Evolutionary conservation across 1,140 invertebrate genomes (phyloP).

Genomic region (Scaptodrosophila lebanonensis): DNA sequence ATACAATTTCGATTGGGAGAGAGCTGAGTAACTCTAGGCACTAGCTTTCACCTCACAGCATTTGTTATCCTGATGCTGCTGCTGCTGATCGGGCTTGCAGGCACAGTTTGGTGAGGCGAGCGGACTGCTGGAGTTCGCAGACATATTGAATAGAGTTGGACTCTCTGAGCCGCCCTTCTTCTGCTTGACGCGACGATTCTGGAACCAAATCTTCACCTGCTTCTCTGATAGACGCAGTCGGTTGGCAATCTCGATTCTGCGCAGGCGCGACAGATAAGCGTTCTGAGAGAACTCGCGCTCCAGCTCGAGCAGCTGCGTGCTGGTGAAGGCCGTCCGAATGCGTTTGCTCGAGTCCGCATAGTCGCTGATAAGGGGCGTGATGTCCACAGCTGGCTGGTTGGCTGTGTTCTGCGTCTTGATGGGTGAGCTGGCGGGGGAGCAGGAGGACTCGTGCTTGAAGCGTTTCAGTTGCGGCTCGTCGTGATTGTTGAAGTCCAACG

Average conservation of each 20-base stretch:
- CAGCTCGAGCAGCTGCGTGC: slow-evolving; percentile 92
- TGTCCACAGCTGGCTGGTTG: slow-evolving; percentile 80
- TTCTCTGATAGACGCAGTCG: slow-evolving; percentile 92
- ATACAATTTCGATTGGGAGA: slow-evolving; percentile 25
- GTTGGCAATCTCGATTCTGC: slow-evolving; percentile 94
- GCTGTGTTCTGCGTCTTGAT: slow-evolving; percentile 61
- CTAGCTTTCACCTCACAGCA: too few species aligned
- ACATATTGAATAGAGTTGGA: slow-evolving; percentile 64
- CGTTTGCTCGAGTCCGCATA: slow-evolving; percentile 83
- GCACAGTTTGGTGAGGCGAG: slow-evolving; percentile 38
- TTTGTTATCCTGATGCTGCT: neutral
- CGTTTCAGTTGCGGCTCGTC: slow-evolving; percentile 60
- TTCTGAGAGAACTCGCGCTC: slow-evolving; percentile 94
- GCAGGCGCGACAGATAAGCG: slow-evolving; percentile 91
- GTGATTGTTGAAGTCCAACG: slow-evolving; percentile 42
- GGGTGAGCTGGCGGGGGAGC: slow-evolving; percentile 67
- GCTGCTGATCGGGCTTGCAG: slow-evolving; percentile 10
- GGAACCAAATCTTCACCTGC: slow-evolving; percentile 96
- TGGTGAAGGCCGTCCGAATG: slow-evolving; percentile 94
- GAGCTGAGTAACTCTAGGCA: neutral
- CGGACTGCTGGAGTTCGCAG: slow-evolving; percentile 51
- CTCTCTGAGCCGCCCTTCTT: slow-evolving; percentile 87
- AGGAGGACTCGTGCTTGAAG: slow-evolving; percentile 64
- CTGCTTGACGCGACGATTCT: slow-evolving; percentile 92
- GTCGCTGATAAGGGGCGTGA: slow-evolving; percentile 78